Evolutionary conservation across 2,113 vertebrate genomes (phyloP), one percentile per base, ranked within the genome.

Genomic region (Perognathus longimembris): DNA sequence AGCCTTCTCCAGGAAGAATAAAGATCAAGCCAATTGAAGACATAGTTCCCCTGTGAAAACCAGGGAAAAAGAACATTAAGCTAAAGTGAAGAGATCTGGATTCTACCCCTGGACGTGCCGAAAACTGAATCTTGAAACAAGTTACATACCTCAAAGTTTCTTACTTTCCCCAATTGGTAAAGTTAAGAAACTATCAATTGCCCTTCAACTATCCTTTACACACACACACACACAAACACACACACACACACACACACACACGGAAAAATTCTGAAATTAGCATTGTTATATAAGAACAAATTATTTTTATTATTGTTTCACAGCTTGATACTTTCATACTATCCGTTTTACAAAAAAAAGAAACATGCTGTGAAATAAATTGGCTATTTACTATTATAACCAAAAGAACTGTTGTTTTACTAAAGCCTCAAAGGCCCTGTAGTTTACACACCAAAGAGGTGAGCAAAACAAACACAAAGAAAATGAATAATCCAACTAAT

Each of bases 351-450:
- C 94, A 11, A 83, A 89, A 95, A 11, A 83, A 89, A 95, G 94
- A 24, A 89, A 73, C 92, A 96, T 94, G 96, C 96, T 97, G 96
- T 93, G 96, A 96, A 96, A 95, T 92, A 97, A 96, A 97, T 92
- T 96, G 96, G 94, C 92, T 97, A 73, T 97, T 97, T 97, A 95
- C 91, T 71, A 89, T 80, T 59, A 91, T 20, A 94, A 91, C 96
- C 84, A 96, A 95, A 96, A 95, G 87, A 96, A 95, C 54, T 77
- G 86, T 93, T 97, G 93, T 94, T 94, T 90, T 82, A 28, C 86
- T 74, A 87, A 92, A 96, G 82, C 36, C 86, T 86, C 93, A 92
- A 85, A 85, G 83, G 95, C 89, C 91, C 64, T 82, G 36, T 63
- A 88, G 94, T 92, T 93, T 91, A 88, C 91, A 96, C 54, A 84